Evolutionary conservation across 2,113 vertebrate genomes (phyloP).

Genomic region (Myrmophylax atrothorax): DNA sequence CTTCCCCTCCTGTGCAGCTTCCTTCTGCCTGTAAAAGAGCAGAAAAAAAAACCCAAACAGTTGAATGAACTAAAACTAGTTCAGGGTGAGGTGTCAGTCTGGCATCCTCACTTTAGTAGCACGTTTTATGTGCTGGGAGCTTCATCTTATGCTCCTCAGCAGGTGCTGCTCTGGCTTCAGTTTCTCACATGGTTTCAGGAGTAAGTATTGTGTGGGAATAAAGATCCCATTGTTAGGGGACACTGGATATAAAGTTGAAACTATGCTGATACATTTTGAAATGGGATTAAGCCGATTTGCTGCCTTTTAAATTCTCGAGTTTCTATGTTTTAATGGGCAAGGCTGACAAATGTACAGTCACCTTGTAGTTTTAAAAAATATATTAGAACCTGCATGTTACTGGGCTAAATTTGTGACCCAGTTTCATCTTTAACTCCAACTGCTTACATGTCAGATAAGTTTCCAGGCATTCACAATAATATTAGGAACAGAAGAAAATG

Average conservation of each 20-base stretch:
- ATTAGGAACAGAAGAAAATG: background rate
- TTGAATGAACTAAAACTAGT: background rate
- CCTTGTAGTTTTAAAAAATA: background rate
- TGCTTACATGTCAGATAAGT: background rate
- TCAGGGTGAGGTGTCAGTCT: background rate
- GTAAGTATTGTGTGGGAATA: constrained; percentile 9
- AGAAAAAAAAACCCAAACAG: background rate
- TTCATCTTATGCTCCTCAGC: constrained; percentile 11
- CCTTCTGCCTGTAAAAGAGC: background rate
- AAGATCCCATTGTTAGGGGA: background rate
- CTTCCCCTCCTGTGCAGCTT: background rate
- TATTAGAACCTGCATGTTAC: background rate
- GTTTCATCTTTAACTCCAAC: background rate
- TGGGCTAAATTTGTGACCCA: background rate
- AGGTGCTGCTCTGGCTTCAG: background rate
- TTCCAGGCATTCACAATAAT: background rate
- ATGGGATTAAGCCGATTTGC: background rate
- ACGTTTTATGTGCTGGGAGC: background rate
- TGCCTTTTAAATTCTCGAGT: background rate
- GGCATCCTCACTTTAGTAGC: background rate
- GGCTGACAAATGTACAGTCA: background rate
- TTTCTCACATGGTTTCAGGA: background rate
- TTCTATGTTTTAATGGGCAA: background rate
- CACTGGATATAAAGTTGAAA: background rate
- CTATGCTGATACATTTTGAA: background rate